Conservation (phyloP, 1,140 invertebrate species). For the Akabosia matsudoensis region DNA sequence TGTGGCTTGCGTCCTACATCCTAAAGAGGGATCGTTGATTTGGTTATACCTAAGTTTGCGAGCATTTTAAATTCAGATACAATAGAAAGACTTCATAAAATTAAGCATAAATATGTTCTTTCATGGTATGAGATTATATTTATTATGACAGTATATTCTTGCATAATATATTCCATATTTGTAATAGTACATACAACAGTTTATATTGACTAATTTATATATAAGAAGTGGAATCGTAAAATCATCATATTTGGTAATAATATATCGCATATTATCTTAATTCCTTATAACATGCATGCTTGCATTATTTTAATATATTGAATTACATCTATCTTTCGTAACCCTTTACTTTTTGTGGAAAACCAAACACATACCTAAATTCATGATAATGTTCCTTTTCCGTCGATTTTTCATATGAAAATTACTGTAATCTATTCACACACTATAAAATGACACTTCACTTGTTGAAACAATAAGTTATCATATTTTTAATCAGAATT, state of each 20-base stretch:
- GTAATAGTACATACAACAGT: not conserved
- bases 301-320: not conserved
- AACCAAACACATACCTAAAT: slow-evolving; percentile 4
- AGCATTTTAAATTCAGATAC: not conserved
- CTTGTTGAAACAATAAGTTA: not conserved
- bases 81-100: not conserved
- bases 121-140: slow-evolving; percentile 21
- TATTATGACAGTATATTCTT: slow-evolving; percentile 6
- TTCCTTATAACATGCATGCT: not conserved
- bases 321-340: slow-evolving; percentile 1
- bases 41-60: not conserved
- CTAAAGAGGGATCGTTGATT: too few species aligned
- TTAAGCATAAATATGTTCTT: not conserved
- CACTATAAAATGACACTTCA: not conserved
- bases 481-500: not conserved
- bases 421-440: not conserved
- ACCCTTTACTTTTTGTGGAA: slow-evolving; percentile 20
- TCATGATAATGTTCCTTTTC: not conserved
- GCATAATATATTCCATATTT: not conserved
- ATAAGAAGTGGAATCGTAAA: slow-evolving; percentile 22
- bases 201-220: not conserved
- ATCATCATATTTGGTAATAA: not conserved
- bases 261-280: not conserved
- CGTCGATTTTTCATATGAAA: too few species aligned
- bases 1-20: too few species aligned